Base-by-base conservation (phyloP, 1,140 invertebrate species). In the Brachystomella parvula region DNA sequence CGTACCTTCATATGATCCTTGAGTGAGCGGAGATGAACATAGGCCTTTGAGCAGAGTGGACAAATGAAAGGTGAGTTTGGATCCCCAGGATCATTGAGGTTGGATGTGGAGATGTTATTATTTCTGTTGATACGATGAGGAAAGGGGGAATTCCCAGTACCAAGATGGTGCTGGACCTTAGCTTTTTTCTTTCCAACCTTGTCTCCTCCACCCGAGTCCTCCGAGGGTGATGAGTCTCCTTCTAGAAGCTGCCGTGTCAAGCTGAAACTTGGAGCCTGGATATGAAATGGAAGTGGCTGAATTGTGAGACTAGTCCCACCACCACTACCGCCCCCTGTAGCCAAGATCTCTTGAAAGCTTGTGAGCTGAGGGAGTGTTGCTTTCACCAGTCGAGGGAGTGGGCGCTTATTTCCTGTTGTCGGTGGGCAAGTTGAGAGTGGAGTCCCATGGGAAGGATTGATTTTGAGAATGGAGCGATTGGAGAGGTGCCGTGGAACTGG, bases 1-100 rank as follows among this genome's bases (percentile, higher is more conserved):
- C 39, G 39, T 53, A 80, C 79, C 72, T 81, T 81, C 77, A 79
- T 81, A 76, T 82, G 81, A 74, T 81, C 80, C 76, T 80, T 81
- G 76, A 82, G 78, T 21, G 67, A 72, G 1, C 71, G 66, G 59
- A 69, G 71, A 47, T 72, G 71, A 17, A 53, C 65, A 33, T 72
- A 72, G 31, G 47, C 24, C 33, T 67, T 72, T 53, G 67, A 68
- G 53, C 71, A 72, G 21, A 72, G 39, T 32, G 69, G 65, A 47
- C 71, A 72, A 17, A 69, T 63, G 39, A 58, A 72, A 17, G 71
- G 62, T 26, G 44, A 24, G 26, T 63, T 32, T 21, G 61, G 39
- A 47, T 44, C 61, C 26, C 44, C 61, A 21, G 61, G 39, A 29
- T 47, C 58, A 33, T 33, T 60, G 32, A 30, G 29, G 29, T 35